These are phyloP conservation scores for Brachystomella parvula DNA, from an alignment of 1,140 invertebrate genomes.

Conservation along the genomic window DNA sequence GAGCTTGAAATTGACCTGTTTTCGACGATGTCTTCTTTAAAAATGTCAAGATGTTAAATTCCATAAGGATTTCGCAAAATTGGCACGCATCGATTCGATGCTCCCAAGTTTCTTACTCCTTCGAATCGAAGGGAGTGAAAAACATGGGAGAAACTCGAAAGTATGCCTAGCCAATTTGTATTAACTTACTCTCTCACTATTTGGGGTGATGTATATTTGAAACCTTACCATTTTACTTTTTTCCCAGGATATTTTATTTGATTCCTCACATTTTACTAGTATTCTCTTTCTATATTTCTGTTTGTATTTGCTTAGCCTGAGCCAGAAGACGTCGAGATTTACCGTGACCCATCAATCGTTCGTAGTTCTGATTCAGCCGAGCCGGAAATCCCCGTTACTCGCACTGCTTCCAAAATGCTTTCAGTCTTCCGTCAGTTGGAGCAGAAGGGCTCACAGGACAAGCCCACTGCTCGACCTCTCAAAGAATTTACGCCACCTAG, in stretches of 20 bases:
- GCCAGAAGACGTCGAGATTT: constrained; percentile 63
- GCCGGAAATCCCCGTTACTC: constrained; percentile 50
- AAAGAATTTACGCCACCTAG: constrained; percentile 83
- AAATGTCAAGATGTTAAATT: no score
- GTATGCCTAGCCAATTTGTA: no score
- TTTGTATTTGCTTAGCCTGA: constrained; percentile 42
- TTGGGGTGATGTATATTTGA: no score
- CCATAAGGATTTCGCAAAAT: no score
- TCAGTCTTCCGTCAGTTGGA: constrained; percentile 80
- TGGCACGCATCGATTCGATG: no score
- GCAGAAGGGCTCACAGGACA: constrained; percentile 48
- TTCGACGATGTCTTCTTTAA: no score
- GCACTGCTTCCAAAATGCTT: constrained; percentile 74
- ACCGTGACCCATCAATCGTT: constrained; percentile 65
- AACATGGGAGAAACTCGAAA: no score
- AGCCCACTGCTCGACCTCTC: constrained; percentile 56
- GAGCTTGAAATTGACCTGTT: no score
- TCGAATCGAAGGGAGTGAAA: no score
- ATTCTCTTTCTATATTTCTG: neutral
- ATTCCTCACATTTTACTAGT: neutral
- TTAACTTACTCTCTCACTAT: no score
- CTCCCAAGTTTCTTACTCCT: no score
- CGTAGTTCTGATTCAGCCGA: constrained; percentile 54
- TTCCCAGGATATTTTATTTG: neutral
- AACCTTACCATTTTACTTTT: no score